Conservation (phyloP, 2,797 vertebrate species). For the Enteromius thamalakanensis region DNA sequence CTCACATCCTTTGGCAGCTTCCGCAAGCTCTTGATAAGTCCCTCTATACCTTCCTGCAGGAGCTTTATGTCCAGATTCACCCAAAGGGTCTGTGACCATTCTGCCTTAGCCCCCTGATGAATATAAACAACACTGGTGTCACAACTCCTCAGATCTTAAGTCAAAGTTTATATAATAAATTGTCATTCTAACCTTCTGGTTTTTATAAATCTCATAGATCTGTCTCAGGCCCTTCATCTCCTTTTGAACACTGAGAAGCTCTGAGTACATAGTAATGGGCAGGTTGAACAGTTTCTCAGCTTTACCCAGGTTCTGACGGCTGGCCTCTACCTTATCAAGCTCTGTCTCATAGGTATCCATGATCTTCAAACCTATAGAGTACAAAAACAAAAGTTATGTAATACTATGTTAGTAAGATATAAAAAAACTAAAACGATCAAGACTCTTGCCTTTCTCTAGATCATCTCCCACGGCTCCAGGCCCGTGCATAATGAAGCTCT, state of each 20-base stretch:
- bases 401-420: background rate
- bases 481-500: slow-evolving; percentile 81
- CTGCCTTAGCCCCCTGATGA: slow-evolving; percentile 83
- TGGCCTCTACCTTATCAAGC: slow-evolving; percentile 77
- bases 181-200: slow-evolving; percentile 78
- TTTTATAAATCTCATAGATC: slow-evolving; percentile 85
- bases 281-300: slow-evolving; percentile 91
- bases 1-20: slow-evolving; percentile 84
- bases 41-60: slow-evolving; percentile 89
- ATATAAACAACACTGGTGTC: background rate
- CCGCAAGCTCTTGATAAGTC: slow-evolving; percentile 81
- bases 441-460: slow-evolving; percentile 87
- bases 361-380: slow-evolving; percentile 79
- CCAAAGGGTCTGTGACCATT: slow-evolving; percentile 96
- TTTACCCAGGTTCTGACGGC: slow-evolving; percentile 80
- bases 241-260: slow-evolving; percentile 83
- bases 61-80: slow-evolving; percentile 87
- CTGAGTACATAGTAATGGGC: slow-evolving; percentile 81
- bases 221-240: slow-evolving; percentile 83
- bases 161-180: background rate
- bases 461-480: slow-evolving; percentile 89
- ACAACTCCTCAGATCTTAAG: background rate
- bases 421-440: background rate
- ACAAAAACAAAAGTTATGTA: slow-evolving; percentile 6
- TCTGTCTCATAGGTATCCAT: slow-evolving; percentile 83